A percentile compares a stretch with the other conserved stretches of the same genome.
Evolutionary conservation across 1,140 invertebrate species (phyloP).

Genomic region (Marisa cornuarietis): DNA sequence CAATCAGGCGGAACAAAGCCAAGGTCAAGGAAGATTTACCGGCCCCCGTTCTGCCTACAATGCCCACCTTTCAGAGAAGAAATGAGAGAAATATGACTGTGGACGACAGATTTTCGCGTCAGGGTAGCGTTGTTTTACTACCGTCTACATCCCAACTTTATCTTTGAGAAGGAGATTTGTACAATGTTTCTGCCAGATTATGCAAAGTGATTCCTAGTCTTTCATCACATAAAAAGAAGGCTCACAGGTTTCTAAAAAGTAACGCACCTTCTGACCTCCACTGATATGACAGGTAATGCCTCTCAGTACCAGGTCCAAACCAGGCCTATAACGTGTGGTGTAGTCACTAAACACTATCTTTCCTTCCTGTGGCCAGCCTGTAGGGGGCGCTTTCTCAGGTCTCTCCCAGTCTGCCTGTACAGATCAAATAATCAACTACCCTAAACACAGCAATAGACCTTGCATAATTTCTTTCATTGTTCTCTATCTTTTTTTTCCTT

Average conservation of each 20-base stretch:
- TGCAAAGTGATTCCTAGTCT: too few relatives aligned
- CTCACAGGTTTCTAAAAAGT: background rate
- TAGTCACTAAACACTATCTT: constrained; percentile 80
- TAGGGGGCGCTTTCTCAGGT: constrained; percentile 29
- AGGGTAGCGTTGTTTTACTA: too few relatives aligned
- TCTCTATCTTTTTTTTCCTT: constrained; percentile 7
- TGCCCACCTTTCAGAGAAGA: constrained; percentile 24
- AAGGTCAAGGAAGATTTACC: too few relatives aligned
- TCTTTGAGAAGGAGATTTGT: too few relatives aligned
- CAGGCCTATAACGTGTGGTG: constrained; percentile 52
- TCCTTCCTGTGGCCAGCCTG: constrained; percentile 80
- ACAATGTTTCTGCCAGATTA: too few relatives aligned
- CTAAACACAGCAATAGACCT: too few relatives aligned
- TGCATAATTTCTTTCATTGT: too few relatives aligned
- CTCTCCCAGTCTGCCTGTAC: constrained; percentile 41
- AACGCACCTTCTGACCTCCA: constrained; percentile 65
- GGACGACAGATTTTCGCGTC: background rate
- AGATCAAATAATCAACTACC: constrained; percentile 20
- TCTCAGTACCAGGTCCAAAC: constrained; percentile 49
- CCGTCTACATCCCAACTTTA: too few relatives aligned
- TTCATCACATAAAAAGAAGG: background rate
- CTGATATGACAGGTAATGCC: constrained; percentile 47
- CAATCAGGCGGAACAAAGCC: too few relatives aligned
- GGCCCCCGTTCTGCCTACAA: too few relatives aligned
- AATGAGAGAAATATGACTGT: too few relatives aligned